phyloP scores from a whole-genome alignment of 1,140 invertebrate species.

The Lysiphlebus fabarum region DNA sequence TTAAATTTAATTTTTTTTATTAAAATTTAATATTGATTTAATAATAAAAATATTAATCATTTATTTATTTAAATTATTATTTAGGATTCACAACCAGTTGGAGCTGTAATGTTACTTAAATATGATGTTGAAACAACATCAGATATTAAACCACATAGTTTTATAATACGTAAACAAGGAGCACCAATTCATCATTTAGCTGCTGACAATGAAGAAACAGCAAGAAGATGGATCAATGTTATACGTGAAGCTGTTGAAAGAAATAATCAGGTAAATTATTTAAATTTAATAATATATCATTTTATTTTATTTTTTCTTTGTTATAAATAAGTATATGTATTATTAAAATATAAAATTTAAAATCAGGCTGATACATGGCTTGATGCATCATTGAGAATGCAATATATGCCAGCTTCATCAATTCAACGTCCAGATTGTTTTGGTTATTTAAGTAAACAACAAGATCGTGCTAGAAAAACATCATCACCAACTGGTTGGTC shows the following conservation, averaged over 20 bases:
- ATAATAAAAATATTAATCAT: conserved; percentile 18
- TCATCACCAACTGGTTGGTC: conserved; percentile 66
- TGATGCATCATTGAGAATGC: conserved; percentile 66
- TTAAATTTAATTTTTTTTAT: no score
- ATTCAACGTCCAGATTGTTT: conserved; percentile 84
- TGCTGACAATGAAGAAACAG: conserved; percentile 73
- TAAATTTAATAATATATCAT: background rate
- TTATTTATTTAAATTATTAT: conserved; percentile 24
- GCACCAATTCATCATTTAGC: conserved; percentile 76
- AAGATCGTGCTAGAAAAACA: conserved; percentile 71
- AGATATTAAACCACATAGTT: conserved; percentile 62
- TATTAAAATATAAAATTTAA: conserved; percentile 4
- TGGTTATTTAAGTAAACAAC: conserved; percentile 80
- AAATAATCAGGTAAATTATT: conserved; percentile 58
- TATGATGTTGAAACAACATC: conserved; percentile 70
- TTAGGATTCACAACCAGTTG: conserved; percentile 83
- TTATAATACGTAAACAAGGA: conserved; percentile 74
- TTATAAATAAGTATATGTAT: background rate
- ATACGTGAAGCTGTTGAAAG: conserved; percentile 68
- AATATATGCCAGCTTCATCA: conserved; percentile 67
- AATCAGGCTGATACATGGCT: conserved; percentile 73
- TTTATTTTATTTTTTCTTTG: conserved; percentile 40
- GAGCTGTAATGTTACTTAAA: conserved; percentile 81
- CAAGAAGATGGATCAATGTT: conserved; percentile 72
- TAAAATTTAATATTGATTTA: no score